phyloP scores from a whole-genome alignment of 2,888 invertebrate species.

The Oeneis ivallda region DNA sequence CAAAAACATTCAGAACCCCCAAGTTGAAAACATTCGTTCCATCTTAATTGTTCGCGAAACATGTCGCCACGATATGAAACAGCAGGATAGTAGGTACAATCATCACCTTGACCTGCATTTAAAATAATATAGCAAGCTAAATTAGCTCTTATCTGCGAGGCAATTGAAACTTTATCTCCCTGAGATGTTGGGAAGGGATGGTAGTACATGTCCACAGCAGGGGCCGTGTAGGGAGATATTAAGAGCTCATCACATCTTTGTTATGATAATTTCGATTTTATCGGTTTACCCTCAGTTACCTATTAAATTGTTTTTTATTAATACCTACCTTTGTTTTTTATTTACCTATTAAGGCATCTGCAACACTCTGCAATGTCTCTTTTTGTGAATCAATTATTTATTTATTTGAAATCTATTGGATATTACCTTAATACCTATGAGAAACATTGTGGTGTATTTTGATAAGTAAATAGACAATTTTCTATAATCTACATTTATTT shows the following conservation, averaged over 20 bases:
- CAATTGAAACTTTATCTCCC: not conserved
- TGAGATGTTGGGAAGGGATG: not conserved
- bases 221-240: constrained; percentile 43
- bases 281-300: constrained; percentile 35
- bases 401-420: not conserved
- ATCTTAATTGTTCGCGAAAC: constrained; percentile 40
- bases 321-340: no score
- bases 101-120: constrained; percentile 14
- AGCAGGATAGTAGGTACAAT: constrained; percentile 31
- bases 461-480: not conserved
- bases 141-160: constrained; percentile 7
- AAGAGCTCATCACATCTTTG: constrained; percentile 53
- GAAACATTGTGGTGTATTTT: not conserved
- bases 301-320: constrained; percentile 33
- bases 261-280: constrained; percentile 48
- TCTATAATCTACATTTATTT: not conserved
- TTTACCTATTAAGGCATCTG: constrained; percentile 17
- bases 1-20: constrained; percentile 41
- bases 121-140: constrained; percentile 1
- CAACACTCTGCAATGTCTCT: constrained; percentile 23
- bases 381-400: constrained; percentile 15
- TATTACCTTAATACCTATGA: not conserved
- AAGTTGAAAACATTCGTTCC: constrained; percentile 36
- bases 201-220: constrained; percentile 42
- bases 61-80: constrained; percentile 36